Percentiles rank a stretch among this genome's conserved stretches.
Conservation (phyloP, 2,888 invertebrate species). For the Limnephilus marmoratus region DNA sequence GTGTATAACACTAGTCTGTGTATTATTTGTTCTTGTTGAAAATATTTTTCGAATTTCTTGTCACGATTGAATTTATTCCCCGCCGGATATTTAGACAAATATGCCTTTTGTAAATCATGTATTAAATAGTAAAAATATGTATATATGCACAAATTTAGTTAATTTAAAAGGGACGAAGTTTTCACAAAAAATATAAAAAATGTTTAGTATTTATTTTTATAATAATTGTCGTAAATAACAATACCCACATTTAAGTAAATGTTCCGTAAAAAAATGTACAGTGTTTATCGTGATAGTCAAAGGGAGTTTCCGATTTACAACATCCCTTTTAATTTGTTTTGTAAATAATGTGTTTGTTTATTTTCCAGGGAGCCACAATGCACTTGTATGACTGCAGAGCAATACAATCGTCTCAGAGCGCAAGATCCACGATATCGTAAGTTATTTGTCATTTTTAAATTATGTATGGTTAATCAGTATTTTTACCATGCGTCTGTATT, state of each 20-base stretch:
- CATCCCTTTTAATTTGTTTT: background rate
- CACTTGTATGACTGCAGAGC: constrained; percentile 96
- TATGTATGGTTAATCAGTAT: background rate
- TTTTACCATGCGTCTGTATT: background rate
- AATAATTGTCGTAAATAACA: too few relatives aligned
- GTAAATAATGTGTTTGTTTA: background rate
- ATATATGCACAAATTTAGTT: background rate
- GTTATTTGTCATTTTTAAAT: constrained; percentile 64
- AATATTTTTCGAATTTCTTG: background rate
- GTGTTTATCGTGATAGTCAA: too few relatives aligned
- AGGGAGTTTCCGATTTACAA: background rate
- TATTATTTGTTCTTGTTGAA: background rate
- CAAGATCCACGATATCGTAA: constrained; percentile 89
- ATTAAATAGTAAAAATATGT: background rate
- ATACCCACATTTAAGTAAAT: too few relatives aligned
- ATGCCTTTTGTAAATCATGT: background rate
- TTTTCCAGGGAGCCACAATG: constrained; percentile 89
- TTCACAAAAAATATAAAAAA: background rate
- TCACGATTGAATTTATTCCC: background rate
- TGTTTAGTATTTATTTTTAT: too few relatives aligned
- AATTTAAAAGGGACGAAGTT: background rate
- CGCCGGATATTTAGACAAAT: background rate
- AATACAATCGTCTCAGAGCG: constrained; percentile 89
- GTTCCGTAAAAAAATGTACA: too few relatives aligned
- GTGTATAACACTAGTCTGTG: background rate